Base-by-base conservation (phyloP, 1,140 invertebrate species). In the Oryctes rhinoceros region DNA sequence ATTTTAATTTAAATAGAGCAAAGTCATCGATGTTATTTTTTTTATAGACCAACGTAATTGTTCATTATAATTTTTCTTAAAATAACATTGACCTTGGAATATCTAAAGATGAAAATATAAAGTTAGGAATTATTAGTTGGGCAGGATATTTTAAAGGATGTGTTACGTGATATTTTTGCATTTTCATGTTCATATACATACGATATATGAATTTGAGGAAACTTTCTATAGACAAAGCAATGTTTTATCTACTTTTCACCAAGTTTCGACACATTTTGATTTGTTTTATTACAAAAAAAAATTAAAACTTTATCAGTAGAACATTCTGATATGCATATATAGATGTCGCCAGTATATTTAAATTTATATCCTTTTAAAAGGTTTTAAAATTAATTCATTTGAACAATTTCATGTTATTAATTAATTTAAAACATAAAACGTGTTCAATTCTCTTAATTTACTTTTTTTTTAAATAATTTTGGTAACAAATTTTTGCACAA, bases 21-120 rank as follows among this genome's bases (percentile, higher is more conserved):
- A 3, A 44, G 39, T 44, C 39, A 44, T 30, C 3, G 39, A 7
- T 44, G 9, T 7, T 7, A 44, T 44, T 5, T 10, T 44, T 44
- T 44, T 44, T 44, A 6, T 59, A 2, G 53, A 59, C 15, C n/a
- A 15, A 59, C 53, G 53, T 59, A 59, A 18, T 59, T 18, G 53
- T 59, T 59, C 18, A 2, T 6, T 59, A 6, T 18, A 59, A 59
- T n/a, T 59, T 59, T 59, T 59, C 53, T 59, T 59, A 59, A 59
- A 59, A 59, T 59, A 59, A 59, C 53, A 59, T 59, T 59, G 53
- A 59, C 53, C 53, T 59, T 59, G 53, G 15, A 7, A n/a, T 18
- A 59, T 59, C 53, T 59, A 18, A 59, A 59, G 3, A 59, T 18
- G 18, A 59, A 59, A 59, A n/a, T 44, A 10, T 44, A 44, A 7